Conservation (phyloP, 2,113 vertebrate genomes). For the Pao palembangensis region DNA sequence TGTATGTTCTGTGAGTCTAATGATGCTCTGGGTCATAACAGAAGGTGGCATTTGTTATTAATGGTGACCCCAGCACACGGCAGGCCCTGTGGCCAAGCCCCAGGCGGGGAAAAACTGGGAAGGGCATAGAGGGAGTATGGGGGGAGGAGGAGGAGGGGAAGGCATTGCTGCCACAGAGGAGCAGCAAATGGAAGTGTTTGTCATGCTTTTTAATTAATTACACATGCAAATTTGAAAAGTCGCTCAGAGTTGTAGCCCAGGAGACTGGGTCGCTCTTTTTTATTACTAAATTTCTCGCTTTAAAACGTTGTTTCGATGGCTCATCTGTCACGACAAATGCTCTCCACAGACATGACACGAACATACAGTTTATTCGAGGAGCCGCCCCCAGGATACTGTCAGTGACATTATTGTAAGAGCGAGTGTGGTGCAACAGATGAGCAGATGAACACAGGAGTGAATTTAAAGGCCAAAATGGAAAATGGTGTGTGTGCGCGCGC, state of each 20-base stretch:
- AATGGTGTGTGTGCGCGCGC: background rate
- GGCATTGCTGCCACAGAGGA: conserved; percentile 6
- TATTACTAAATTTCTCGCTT: conserved; percentile 8
- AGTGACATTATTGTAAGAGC: conserved; percentile 47
- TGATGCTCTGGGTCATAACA: conserved; percentile 62
- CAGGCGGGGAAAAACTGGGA: conserved; percentile 44
- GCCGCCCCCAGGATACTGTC: conserved; percentile 32
- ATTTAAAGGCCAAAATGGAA: conserved; percentile 49
- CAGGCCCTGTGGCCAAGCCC: conserved; percentile 41
- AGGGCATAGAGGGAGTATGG: conserved; percentile 6
- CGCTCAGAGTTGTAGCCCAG: conserved; percentile 47
- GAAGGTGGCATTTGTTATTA: conserved; percentile 77
- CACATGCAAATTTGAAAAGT: conserved; percentile 52
- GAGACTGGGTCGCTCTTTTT: conserved; percentile 15
- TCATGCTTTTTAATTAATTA: conserved; percentile 58
- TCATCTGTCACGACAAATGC: conserved; percentile 20
- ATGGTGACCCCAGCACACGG: conserved; percentile 62
- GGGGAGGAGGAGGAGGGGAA: background rate
- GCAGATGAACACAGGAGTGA: conserved; percentile 24
- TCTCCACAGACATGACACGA: conserved; percentile 20
- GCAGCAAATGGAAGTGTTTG: conserved; percentile 46
- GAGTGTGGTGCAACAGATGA: conserved; percentile 48
- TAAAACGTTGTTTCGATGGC: conserved; percentile 11
- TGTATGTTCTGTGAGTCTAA: conserved; percentile 38
- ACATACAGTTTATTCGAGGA: conserved; percentile 22